Evolutionary conservation across 30 jellyfish, hydroid and myxozoan species (phyloP).

Genomic region (Rhopilema esculentum): DNA sequence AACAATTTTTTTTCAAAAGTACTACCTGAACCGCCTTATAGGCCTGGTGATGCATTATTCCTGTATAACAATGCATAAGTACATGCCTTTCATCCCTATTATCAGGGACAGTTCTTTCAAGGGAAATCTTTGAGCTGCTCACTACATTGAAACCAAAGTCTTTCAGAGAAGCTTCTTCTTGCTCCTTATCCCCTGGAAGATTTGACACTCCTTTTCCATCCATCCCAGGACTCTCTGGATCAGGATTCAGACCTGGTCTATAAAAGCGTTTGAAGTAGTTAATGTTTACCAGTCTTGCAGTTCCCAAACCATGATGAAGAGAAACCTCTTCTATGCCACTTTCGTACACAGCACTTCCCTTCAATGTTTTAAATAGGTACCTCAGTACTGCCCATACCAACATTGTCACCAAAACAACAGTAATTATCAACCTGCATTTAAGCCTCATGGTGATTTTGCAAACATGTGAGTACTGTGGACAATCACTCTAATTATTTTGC

Average conservation of each 20-base stretch:
- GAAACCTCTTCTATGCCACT: background rate
- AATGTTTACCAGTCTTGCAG: slow-evolving; percentile 52
- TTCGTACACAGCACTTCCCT: background rate
- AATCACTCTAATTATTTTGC: no score
- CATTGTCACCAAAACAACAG: background rate
- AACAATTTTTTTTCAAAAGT: no score
- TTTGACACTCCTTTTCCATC: slow-evolving; percentile 87
- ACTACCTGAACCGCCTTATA: no score
- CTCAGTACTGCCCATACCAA: background rate
- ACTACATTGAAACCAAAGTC: slow-evolving; percentile 94
- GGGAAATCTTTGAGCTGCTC: slow-evolving; percentile 90
- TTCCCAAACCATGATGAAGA: background rate
- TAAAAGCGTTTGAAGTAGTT: slow-evolving; percentile 80
- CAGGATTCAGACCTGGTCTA: slow-evolving; percentile 64
- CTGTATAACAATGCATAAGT: background rate
- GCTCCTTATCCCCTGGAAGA: slow-evolving; percentile 71
- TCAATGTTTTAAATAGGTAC: background rate
- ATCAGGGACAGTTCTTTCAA: slow-evolving; percentile 94
- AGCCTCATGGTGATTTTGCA: background rate
- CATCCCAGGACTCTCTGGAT: slow-evolving; percentile 88
- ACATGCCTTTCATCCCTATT: slow-evolving; percentile 85
- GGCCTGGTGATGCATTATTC: no score
- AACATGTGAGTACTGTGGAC: no score
- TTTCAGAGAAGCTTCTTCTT: slow-evolving; percentile 76
- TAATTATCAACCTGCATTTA: background rate